Percentiles rank a stretch among this genome's conserved stretches.
phyloP scores from a whole-genome alignment of 2,888 invertebrate genomes.

The Zonitis immaculata region DNA sequence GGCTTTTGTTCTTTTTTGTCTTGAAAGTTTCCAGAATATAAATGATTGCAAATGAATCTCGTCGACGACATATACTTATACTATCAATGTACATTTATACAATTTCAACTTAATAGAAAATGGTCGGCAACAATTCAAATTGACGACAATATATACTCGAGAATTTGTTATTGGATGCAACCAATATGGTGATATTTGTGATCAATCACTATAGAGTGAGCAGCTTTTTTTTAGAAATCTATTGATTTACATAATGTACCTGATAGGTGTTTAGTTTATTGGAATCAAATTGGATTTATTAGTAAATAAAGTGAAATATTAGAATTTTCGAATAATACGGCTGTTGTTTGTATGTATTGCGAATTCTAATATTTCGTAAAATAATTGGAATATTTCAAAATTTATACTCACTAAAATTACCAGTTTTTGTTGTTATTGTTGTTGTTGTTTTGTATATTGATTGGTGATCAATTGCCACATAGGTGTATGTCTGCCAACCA shows the following conservation, averaged over 20 bases:
- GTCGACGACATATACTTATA: conserved; percentile 19
- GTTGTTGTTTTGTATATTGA: not conserved
- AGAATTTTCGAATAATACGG: too few relatives aligned
- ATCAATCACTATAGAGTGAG: conserved; percentile 21
- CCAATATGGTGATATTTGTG: conserved; percentile 27
- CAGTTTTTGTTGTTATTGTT: too few relatives aligned
- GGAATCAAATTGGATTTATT: too few relatives aligned
- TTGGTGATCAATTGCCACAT: not conserved
- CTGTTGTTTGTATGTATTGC: too few relatives aligned
- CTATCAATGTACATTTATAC: conserved; percentile 2
- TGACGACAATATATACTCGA: conserved; percentile 29
- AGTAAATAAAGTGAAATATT: not conserved
- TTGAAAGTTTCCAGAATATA: conserved; percentile 38
- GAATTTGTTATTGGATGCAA: too few relatives aligned
- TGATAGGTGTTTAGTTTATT: too few relatives aligned
- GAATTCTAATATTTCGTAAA: too few relatives aligned
- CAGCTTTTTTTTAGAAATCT: too few relatives aligned
- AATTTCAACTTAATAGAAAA: not conserved
- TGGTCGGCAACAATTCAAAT: conserved; percentile 29
- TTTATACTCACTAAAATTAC: too few relatives aligned
- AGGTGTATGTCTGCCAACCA: not conserved
- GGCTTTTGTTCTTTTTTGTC: too few relatives aligned
- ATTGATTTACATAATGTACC: too few relatives aligned
- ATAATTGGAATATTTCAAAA: not conserved
- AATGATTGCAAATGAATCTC: conserved; percentile 43